phyloP scores from a whole-genome alignment of 2,888 invertebrate species.

The Sympetrum striolatum region DNA sequence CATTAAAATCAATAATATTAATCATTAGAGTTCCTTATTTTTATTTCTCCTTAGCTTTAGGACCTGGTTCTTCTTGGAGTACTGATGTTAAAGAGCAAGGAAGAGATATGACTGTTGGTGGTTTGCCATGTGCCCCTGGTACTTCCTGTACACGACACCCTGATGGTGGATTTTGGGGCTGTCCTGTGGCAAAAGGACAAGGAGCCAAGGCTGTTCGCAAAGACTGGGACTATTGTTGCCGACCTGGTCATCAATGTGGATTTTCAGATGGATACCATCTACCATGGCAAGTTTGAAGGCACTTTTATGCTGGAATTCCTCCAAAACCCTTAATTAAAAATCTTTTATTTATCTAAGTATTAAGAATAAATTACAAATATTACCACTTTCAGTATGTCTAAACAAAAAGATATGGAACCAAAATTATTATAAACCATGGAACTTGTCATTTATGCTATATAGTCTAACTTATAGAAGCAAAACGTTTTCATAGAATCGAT shows the following conservation, averaged over 20 bases:
- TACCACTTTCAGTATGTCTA: too few relatives aligned
- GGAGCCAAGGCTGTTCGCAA: not conserved
- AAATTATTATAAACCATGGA: too few relatives aligned
- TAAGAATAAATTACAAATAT: too few relatives aligned
- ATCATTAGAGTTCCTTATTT: too few relatives aligned
- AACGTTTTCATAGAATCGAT: too few relatives aligned
- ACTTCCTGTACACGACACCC: constrained; percentile 75
- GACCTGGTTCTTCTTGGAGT: constrained; percentile 14
- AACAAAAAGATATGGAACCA: too few relatives aligned
- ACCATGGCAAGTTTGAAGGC: constrained; percentile 71
- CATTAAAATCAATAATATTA: too few relatives aligned
- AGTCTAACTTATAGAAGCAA: too few relatives aligned
- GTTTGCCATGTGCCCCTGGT: constrained; percentile 77
- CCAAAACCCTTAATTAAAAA: not conserved
- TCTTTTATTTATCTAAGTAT: too few relatives aligned
- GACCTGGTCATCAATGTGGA: constrained; percentile 82
- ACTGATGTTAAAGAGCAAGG: constrained; percentile 56
- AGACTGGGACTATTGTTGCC: constrained; percentile 85
- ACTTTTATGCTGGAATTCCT: not conserved
- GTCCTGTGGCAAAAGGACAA: constrained; percentile 75
- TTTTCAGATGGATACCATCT: constrained; percentile 82
- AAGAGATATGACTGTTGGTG: constrained; percentile 79
- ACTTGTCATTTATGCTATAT: too few relatives aligned
- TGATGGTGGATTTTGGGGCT: constrained; percentile 82
- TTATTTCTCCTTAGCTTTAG: not conserved